Evolutionary conservation across 2,113 vertebrate genomes (phyloP), one percentile per base, ranked within the genome.

Genomic region (Arvicanthis niloticus): DNA sequence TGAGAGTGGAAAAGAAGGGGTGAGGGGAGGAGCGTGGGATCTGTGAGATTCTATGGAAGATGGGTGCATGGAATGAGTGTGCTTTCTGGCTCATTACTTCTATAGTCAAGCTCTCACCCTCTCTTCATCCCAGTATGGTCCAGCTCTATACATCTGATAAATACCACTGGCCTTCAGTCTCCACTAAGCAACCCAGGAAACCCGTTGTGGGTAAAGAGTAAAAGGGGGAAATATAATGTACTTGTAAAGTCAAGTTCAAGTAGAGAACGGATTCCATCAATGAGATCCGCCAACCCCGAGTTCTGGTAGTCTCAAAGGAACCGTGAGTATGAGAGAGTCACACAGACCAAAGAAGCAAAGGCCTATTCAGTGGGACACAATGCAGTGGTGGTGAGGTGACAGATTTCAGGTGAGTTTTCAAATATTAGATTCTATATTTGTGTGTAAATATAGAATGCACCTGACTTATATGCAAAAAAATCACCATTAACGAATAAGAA

Each of bases 181-280:
- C 65, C 40, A 22, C 56, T 19, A 94, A 68, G 48, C 56, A 90
- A 89, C 62, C 22, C 5, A 9, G 78, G 58, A 89, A 3, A 70
- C 6, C 22, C 62, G 88, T 93, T 8, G 58, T 26, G 24, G 56
- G 56, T 5, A 65, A 26, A 5, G 17, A 92, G 19, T 73, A 22
- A 19, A 94, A 60, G 48, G 29, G 48, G 19, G 40, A 26, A 17
- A 26, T 77, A 12, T 7, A 48, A 89, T 45, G 13, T 72, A 10
- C 76, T 81, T 42, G 62, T 3, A 56, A 85, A 84, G 60, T 81
- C 58, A 91, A 82, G 78, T n/a, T 91, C 22, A 48, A 89, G n/a
- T n/a, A 21, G 15, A 87, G 78, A n/a, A 78, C 22, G 34, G 7
- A 21, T n/a, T 22, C 42, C 6, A 11, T 19, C 56, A 89, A 89